A percentile compares a stretch with the other conserved stretches of the same genome.
Conservation (phyloP, 2,113 vertebrate genomes). For the Vireo altiloquus region DNA sequence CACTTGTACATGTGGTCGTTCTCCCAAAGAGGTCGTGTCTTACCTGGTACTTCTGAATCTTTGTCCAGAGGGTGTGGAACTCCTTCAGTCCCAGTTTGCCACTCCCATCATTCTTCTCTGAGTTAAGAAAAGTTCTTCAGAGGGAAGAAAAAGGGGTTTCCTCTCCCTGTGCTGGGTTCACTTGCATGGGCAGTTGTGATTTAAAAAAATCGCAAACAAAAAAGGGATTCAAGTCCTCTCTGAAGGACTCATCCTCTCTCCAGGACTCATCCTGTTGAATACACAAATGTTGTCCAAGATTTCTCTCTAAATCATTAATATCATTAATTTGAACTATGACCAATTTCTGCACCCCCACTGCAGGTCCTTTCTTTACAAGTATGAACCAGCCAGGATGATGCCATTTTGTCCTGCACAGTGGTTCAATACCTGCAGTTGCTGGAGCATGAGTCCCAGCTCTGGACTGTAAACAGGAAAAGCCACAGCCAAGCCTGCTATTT, state of each 20-base stretch:
- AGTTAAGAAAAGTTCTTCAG: slow-evolving; percentile 43
- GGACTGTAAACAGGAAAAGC: slow-evolving; percentile 6
- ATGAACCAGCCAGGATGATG: not conserved
- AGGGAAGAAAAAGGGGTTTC: not conserved
- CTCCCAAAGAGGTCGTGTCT: not conserved
- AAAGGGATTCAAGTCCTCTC: not conserved
- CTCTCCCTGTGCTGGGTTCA: not conserved
- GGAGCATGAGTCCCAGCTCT: not conserved
- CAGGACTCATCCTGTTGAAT: not conserved
- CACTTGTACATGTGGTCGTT: accelerated
- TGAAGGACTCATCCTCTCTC: not conserved
- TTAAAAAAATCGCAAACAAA: not conserved
- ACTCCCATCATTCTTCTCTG: slow-evolving; percentile 70
- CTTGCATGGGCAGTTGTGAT: not conserved
- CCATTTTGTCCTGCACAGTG: not conserved
- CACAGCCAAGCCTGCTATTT: slow-evolving; percentile 3
- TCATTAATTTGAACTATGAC: not conserved
- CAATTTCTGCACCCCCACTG: not conserved
- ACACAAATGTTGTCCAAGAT: not conserved
- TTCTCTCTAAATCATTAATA: not conserved
- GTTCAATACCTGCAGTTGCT: not conserved
- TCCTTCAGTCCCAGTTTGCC: slow-evolving; percentile 82
- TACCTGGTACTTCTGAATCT: slow-evolving; percentile 80
- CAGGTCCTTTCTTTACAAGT: not conserved
- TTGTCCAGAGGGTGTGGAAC: slow-evolving; percentile 78